These are phyloP conservation scores for Ephialtes manifestator DNA, from an alignment of 2,888 invertebrate species.

Conservation along the genomic window DNA sequence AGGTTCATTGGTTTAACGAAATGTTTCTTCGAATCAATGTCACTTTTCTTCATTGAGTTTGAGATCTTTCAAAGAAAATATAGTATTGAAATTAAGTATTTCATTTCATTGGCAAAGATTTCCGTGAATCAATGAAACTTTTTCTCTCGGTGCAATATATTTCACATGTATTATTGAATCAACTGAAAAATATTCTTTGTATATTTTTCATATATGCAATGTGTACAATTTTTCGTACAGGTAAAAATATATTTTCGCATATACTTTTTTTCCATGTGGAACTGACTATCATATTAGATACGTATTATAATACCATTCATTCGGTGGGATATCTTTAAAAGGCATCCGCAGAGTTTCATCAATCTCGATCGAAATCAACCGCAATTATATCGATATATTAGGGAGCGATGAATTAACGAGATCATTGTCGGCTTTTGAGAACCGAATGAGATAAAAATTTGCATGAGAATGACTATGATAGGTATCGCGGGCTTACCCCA, in stretches of 20 bases:
- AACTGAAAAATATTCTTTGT: neutral
- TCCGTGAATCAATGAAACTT: too few species aligned
- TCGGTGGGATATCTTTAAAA: slow-evolving; percentile 15
- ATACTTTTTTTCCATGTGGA: too few species aligned
- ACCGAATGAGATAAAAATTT: slow-evolving; percentile 31
- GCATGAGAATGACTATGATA: slow-evolving; percentile 49
- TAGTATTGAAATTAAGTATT: too few species aligned
- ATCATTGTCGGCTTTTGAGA: slow-evolving; percentile 53
- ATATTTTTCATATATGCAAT: neutral
- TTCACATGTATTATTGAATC: too few species aligned
- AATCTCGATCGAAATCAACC: slow-evolving; percentile 60
- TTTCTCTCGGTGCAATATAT: too few species aligned
- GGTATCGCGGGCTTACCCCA: slow-evolving; percentile 10
- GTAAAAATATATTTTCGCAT: neutral
- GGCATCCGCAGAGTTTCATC: slow-evolving; percentile 40
- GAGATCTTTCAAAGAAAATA: too few species aligned
- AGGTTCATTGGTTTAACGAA: too few species aligned
- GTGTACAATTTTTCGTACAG: neutral
- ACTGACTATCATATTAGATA: slow-evolving; percentile 27
- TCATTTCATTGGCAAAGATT: too few species aligned
- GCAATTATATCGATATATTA: slow-evolving; percentile 55
- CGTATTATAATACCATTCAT: slow-evolving; percentile 49
- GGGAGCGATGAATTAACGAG: slow-evolving; percentile 55
- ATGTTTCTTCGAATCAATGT: too few species aligned
- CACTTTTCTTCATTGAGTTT: too few species aligned